Percentiles rank a stretch among this genome's conserved stretches.
These are phyloP conservation scores for Pollenia angustigena DNA, from an alignment of 2,888 invertebrate genomes.

Conservation along the genomic window DNA sequence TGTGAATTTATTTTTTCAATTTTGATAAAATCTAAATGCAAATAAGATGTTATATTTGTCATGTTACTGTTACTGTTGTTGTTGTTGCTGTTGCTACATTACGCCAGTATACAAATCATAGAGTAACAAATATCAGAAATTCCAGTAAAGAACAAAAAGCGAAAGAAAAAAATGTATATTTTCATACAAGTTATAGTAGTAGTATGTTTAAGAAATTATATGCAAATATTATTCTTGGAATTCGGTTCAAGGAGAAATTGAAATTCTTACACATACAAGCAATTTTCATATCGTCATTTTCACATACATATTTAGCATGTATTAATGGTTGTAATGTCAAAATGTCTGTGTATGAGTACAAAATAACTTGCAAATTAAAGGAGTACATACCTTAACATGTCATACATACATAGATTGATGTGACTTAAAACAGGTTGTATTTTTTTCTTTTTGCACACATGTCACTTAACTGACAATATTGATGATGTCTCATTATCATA, in stretches of 20 bases:
- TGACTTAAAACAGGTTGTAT: conserved; percentile 21
- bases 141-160: conserved; percentile 3
- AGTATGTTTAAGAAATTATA: conserved; percentile 39
- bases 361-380: neutral
- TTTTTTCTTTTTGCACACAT: neutral
- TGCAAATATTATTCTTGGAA: conserved; percentile 52
- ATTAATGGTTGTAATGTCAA: neutral
- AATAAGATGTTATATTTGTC: conserved; percentile 43
- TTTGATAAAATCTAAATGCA: conserved; percentile 46
- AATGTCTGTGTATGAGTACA: neutral
- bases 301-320: neutral
- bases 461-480: conserved; percentile 10
- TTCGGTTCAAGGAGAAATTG: conserved; percentile 36
- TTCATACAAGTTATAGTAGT: neutral
- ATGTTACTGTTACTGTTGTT: neutral
- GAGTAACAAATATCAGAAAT: conserved; percentile 17
- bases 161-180: neutral
- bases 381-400: neutral
- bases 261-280: conserved; percentile 18
- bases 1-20: neutral
- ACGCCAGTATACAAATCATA: conserved; percentile 24
- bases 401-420: neutral
- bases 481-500: conserved; percentile 20
- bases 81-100: conserved; percentile 6
- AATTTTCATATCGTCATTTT: neutral